phyloP scores from a whole-genome alignment of 2,888 invertebrate genomes.

The Nemapogon koenigi region DNA sequence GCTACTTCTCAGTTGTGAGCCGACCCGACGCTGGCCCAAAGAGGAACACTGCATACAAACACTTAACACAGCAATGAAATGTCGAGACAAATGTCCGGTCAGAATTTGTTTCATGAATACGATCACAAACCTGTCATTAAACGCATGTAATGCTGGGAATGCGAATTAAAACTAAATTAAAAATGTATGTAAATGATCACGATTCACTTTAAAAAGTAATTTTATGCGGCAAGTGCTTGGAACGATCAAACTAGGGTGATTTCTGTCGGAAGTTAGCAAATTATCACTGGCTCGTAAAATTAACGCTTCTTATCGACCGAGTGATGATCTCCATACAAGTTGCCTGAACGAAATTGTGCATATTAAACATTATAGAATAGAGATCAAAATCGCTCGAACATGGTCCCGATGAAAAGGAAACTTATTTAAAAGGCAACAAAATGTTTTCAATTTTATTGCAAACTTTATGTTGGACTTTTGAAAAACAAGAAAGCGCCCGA shows the following conservation, averaged over 20 bases:
- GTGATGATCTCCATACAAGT: conserved; percentile 46
- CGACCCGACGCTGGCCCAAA: no score
- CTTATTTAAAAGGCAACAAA: conserved; percentile 64
- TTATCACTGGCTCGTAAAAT: conserved; percentile 65
- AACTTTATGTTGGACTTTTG: conserved; percentile 62
- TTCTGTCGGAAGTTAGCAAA: conserved; percentile 64
- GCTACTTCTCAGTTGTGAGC: no score
- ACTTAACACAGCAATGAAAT: no score
- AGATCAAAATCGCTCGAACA: conserved; percentile 36
- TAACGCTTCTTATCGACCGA: conserved; percentile 63
- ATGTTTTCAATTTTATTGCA: conserved; percentile 65
- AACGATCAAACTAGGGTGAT: conserved; percentile 58
- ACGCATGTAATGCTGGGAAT: not conserved
- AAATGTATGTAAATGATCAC: conserved; percentile 27
- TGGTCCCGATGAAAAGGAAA: conserved; percentile 29
- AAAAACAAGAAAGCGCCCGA: conserved; percentile 46
- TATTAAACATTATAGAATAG: conserved; percentile 28
- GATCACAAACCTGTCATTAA: no score
- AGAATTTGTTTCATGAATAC: no score
- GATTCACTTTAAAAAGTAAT: conserved; percentile 38
- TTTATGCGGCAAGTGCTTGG: conserved; percentile 51
- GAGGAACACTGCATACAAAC: no score
- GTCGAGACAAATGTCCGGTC: no score
- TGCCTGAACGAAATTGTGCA: conserved; percentile 31
- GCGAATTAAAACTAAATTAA: conserved; percentile 8